Evolutionary conservation across 2,888 invertebrate genomes (phyloP).

Genomic region (Globia sparganii): DNA sequence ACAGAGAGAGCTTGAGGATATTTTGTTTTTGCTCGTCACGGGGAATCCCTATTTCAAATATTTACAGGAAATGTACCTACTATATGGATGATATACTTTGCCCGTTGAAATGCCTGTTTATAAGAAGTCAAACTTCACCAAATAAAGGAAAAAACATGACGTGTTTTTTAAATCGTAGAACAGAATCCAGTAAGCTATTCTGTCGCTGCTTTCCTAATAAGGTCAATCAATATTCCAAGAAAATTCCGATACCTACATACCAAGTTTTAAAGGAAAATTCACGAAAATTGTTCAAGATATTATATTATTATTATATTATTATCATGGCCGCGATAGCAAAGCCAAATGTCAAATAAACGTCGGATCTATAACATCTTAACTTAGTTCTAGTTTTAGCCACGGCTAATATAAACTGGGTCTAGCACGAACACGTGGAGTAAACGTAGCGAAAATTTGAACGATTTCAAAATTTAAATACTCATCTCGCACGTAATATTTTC

Average conservation of each 20-base stretch:
- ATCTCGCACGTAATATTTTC: not conserved
- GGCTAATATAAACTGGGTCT: not conserved
- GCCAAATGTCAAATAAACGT: not conserved
- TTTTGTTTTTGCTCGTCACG: constrained; percentile 5
- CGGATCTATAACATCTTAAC: not conserved
- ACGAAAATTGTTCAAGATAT: not conserved
- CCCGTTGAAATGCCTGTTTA: constrained; percentile 10
- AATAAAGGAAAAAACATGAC: not conserved
- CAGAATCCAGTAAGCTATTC: constrained; percentile 4
- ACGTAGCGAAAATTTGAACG: not conserved
- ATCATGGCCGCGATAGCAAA: not conserved
- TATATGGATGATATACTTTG: not conserved
- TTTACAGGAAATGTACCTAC: constrained; percentile 51
- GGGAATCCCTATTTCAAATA: constrained; percentile 48
- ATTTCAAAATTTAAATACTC: not conserved
- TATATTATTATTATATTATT: too few species aligned
- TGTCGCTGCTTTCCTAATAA: not conserved
- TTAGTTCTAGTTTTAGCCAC: not conserved
- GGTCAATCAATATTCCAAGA: not conserved
- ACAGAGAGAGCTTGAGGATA: constrained; percentile 56
- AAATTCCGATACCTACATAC: not conserved
- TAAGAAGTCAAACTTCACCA: not conserved
- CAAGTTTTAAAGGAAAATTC: not conserved
- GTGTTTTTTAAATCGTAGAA: not conserved
- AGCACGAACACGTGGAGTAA: not conserved